Conservation (phyloP, 2,888 invertebrate species). For the Eristalinus aeneus region DNA sequence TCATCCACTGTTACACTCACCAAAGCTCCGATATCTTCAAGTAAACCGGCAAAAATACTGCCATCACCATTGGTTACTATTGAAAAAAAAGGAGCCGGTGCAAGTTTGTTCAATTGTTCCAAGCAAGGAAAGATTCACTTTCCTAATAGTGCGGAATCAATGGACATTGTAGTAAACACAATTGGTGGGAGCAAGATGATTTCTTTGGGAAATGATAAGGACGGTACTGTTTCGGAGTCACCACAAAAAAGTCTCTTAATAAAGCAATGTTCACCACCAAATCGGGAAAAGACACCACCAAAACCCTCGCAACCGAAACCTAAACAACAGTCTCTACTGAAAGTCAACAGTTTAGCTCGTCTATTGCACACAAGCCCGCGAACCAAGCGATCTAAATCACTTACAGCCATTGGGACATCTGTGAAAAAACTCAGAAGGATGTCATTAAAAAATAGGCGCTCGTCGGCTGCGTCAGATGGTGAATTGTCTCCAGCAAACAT, state of each 20-base stretch:
- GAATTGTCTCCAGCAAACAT: conserved; percentile 25
- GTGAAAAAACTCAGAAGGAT: conserved; percentile 23
- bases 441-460: conserved; percentile 7
- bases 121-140: conserved; percentile 37
- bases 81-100: conserved; percentile 35
- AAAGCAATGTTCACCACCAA: conserved; percentile 29
- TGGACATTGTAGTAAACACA: conserved; percentile 50
- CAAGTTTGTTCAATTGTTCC: conserved; percentile 22
- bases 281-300: conserved; percentile 26
- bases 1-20: conserved; percentile 63
- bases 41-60: conserved; percentile 36
- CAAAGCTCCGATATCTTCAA: conserved; percentile 9
- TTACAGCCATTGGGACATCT: conserved; percentile 17
- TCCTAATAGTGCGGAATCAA: conserved; percentile 19
- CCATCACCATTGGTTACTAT: conserved; percentile 55
- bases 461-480: conserved; percentile 50
- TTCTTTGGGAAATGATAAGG: conserved; percentile 29
- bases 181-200: conserved; percentile 36
- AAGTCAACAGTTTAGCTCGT: conserved; percentile 53
- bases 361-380: conserved; percentile 57
- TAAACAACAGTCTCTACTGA: conserved; percentile 52
- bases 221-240: conserved; percentile 4
- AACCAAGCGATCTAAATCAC: conserved; percentile 61
- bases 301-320: background rate
- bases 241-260: conserved; percentile 45